Evolutionary conservation across 2,797 vertebrate genomes (phyloP), one percentile per base, ranked within the genome.

Genomic region (Sebastes flavidus): DNA sequence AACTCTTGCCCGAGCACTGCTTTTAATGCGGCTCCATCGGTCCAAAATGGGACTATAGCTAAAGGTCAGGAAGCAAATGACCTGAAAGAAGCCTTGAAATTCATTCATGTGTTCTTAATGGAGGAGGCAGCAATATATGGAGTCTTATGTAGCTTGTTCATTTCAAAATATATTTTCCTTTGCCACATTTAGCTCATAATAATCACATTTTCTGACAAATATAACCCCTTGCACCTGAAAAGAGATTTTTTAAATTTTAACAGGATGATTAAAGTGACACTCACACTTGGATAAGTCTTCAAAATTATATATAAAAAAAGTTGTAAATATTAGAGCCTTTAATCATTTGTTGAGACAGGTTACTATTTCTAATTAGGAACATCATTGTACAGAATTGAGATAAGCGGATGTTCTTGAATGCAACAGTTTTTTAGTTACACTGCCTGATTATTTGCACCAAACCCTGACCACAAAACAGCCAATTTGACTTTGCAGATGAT

Each of bases 401-500:
- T 54, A 27, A 27, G 76, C 14, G 12, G 62, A 18, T 69, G 30
- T 56, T 55, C 25, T 10, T 78, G 56, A 88, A 87, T 85, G 87
- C 91, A 95, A 94, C 88, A 93, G 87, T 90, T 90, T 88, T 87
- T 80, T 25, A 78, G 59, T 75, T 14, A 22, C 34, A 71, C 42
- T 68, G 30, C 9, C 25, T 70, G 30, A 58, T 65, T 55, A 60
- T 81, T 34, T 78, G 13, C 32, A 65, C n/a, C 32, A 77, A 18
- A 70, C 36, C 59, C 62, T 59, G 73, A 20, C n/a, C 10, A 75
- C 29, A 73, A 60, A 69, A 18, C 49, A 55, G 69, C n/a, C 25
- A 46, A 20, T 62, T 77, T 54, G 25, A 25, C 6, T 2, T 27
- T 36, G 9, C 20, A 49, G 25, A 73, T 58, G 20, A 2, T 18